Evolutionary conservation across 2,113 vertebrate species (phyloP).

Genomic region (Macrotis lagotis): DNA sequence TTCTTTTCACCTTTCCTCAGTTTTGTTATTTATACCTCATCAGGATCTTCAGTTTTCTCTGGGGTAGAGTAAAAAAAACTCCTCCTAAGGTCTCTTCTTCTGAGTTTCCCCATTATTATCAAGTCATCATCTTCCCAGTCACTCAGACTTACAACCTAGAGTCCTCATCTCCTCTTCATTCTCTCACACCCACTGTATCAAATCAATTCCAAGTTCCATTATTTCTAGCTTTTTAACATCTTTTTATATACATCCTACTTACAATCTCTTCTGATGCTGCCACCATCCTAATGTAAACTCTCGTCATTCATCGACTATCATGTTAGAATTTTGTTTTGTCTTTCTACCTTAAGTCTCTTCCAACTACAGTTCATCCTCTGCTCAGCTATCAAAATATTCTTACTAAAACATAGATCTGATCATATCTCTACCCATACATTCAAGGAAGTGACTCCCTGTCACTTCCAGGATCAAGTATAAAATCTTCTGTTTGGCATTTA

Average conservation of each 20-base stretch:
- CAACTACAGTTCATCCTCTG: background rate
- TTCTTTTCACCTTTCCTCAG: background rate
- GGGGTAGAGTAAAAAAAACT: background rate
- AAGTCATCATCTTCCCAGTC: background rate
- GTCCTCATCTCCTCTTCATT: background rate
- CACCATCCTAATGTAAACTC: background rate
- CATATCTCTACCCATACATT: background rate
- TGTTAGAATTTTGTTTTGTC: background rate
- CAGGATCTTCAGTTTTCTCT: background rate
- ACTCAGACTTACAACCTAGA: background rate
- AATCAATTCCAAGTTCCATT: background rate
- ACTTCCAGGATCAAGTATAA: too few species aligned
- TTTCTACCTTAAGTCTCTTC: background rate
- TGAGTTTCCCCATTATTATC: background rate
- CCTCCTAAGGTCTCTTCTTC: background rate
- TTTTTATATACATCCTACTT: background rate
- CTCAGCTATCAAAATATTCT: background rate
- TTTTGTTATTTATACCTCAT: background rate
- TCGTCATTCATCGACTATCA: background rate
- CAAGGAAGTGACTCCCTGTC: background rate
- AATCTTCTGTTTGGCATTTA: too few species aligned
- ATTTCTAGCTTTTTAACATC: background rate
- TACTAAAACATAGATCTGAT: background rate
- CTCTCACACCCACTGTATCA: background rate
- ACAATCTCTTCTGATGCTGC: background rate